Evolutionary conservation across 2,888 invertebrate species (phyloP).

Genomic region (Drosophila longiperda): DNA sequence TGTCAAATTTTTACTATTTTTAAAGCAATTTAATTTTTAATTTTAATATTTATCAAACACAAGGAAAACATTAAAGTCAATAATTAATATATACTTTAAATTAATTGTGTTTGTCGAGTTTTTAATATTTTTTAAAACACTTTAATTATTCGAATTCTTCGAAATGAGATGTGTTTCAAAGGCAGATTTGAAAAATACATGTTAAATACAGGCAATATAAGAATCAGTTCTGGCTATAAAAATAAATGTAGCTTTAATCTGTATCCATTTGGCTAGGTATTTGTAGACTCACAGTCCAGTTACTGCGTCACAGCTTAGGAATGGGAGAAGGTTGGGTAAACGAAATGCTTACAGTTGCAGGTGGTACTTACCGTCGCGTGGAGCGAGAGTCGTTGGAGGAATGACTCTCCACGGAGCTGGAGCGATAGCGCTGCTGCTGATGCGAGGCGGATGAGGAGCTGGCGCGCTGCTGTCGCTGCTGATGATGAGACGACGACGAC

Average conservation of each 20-base stretch:
- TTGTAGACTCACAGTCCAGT: background rate
- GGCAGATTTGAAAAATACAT: background rate
- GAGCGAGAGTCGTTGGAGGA: slow-evolving; percentile 94
- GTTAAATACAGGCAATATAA: background rate
- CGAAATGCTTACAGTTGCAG: background rate
- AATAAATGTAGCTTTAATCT: background rate
- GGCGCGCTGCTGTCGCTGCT: slow-evolving; percentile 85
- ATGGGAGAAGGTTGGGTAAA: background rate
- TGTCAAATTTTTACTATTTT: too few species aligned
- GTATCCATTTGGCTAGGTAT: background rate
- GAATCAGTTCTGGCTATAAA: background rate
- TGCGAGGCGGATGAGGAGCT: slow-evolving; percentile 80
- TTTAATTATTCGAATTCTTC: background rate
- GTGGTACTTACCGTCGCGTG: slow-evolving; percentile 88
- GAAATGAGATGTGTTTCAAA: background rate
- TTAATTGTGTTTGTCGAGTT: background rate
- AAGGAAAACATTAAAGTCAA: background rate
- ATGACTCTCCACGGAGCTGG: slow-evolving; percentile 95
- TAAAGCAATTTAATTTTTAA: too few species aligned
- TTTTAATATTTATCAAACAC: too few species aligned
- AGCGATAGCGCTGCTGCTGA: slow-evolving; percentile 87
- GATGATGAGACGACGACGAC: slow-evolving; percentile 68
- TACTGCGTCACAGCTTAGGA: background rate
- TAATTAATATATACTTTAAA: background rate
- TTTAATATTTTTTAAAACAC: background rate